phyloP scores from a whole-genome alignment of 2,113 vertebrate species.

The Sardina pilchardus region DNA sequence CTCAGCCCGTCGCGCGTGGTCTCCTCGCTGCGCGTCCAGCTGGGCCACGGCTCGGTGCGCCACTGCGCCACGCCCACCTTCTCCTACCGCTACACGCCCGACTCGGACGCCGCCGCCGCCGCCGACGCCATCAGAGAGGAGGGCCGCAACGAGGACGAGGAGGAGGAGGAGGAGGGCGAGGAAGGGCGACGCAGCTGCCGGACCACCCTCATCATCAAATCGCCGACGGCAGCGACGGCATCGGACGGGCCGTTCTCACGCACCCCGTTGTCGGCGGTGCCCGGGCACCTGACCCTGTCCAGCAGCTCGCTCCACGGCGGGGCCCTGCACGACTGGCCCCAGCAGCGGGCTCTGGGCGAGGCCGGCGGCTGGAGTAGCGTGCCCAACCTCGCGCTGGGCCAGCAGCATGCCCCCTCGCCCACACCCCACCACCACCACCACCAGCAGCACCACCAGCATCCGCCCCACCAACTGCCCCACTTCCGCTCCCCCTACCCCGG shows the following conservation, averaged over 20 bases:
- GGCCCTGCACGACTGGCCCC: constrained; percentile 70
- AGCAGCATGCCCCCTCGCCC: neutral
- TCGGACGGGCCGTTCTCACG: constrained; percentile 50
- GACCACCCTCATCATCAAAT: constrained; percentile 75
- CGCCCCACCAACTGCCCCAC: constrained; percentile 19
- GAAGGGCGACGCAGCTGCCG: constrained; percentile 58
- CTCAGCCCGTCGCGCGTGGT: constrained; percentile 82
- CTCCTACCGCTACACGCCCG: constrained; percentile 79
- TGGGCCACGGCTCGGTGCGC: constrained; percentile 77
- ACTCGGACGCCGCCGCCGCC: constrained; percentile 51
- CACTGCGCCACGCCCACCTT: constrained; percentile 81
- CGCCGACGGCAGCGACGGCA: constrained; percentile 42
- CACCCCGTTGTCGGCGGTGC: constrained; percentile 54
- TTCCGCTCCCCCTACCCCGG: constrained; percentile 39
- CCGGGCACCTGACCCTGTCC: constrained; percentile 70
- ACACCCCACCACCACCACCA: constrained; percentile 43
- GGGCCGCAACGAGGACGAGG: constrained; percentile 50
- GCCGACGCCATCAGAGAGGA: constrained; percentile 52
- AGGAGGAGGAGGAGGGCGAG: constrained; percentile 50
- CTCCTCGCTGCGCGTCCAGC: constrained; percentile 86
- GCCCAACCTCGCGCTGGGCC: constrained; percentile 71
- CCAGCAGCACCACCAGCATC: constrained; percentile 58
- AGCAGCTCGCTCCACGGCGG: constrained; percentile 80
- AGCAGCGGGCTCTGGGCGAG: constrained; percentile 65
- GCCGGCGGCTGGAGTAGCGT: constrained; percentile 81